Conservation (phyloP, 2,888 invertebrate genomes). For the Furcula furcula region DNA sequence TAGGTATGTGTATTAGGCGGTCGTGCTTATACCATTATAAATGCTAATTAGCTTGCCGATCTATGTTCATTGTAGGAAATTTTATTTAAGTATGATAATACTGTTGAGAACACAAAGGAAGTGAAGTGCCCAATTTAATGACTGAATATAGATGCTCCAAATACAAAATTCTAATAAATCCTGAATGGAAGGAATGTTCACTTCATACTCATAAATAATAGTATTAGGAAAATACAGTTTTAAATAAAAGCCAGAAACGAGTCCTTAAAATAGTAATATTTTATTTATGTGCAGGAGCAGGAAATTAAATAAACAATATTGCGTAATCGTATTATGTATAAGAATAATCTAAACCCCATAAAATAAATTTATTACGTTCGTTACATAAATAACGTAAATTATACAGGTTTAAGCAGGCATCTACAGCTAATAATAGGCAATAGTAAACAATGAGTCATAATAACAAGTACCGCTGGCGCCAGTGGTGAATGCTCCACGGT, state of each 20-base stretch:
- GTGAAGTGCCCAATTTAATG: constrained; percentile 16
- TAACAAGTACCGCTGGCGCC: constrained; percentile 57
- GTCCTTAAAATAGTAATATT: no score
- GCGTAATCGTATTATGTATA: constrained; percentile 5
- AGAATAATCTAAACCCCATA: constrained; percentile 1
- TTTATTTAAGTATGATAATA: constrained; percentile 32
- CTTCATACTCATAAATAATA: no score
- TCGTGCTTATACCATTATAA: constrained; percentile 59
- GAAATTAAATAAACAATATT: constrained; percentile 8
- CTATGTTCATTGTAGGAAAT: constrained; percentile 45
- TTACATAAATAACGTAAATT: constrained; percentile 29
- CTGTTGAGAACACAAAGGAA: constrained; percentile 29
- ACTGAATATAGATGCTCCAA: no score
- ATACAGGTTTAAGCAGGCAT: constrained; percentile 42
- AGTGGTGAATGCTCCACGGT: constrained; percentile 47
- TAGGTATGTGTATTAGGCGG: constrained; percentile 34
- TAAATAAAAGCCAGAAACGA: no score
- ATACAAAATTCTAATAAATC: no score
- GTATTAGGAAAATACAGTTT: no score
- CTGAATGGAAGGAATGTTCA: no score
- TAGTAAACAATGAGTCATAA: constrained; percentile 64
- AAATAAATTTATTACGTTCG: constrained; percentile 5
- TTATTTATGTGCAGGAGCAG: no score
- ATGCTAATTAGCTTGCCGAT: constrained; percentile 63
- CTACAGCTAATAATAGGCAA: constrained; percentile 42